phyloP scores from a whole-genome alignment of 2,888 invertebrate species.

The Chelonus formosanus region DNA sequence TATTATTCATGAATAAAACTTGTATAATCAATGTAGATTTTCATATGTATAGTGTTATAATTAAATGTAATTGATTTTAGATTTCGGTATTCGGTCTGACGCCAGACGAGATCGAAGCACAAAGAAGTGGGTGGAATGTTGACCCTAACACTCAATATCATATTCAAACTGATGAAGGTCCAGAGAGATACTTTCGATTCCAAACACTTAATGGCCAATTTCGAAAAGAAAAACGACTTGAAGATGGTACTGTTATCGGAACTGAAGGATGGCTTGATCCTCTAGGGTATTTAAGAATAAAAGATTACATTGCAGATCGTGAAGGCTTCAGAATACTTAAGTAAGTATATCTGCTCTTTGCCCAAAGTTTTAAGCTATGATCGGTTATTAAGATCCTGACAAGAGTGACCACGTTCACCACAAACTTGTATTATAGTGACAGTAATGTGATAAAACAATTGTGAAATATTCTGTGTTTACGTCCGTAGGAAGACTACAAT shows the following conservation, averaged over 20 bases:
- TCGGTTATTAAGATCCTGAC: constrained; percentile 19
- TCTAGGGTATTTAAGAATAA: constrained; percentile 79
- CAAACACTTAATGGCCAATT: constrained; percentile 90
- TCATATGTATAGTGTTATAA: not conserved
- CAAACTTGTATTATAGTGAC: not conserved
- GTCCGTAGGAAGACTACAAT: constrained; percentile 17
- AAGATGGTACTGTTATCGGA: constrained; percentile 88
- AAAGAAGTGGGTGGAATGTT: constrained; percentile 71
- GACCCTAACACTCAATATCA: constrained; percentile 80
- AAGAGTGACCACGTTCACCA: not conserved
- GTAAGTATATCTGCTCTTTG: constrained; percentile 40
- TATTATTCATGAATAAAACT: too few species aligned
- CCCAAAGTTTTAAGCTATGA: not conserved
- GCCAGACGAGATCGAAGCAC: constrained; percentile 58
- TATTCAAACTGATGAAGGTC: constrained; percentile 93
- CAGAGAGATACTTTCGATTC: constrained; percentile 87
- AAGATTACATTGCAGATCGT: constrained; percentile 88
- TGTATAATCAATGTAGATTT: too few species aligned
- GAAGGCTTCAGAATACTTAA: constrained; percentile 83
- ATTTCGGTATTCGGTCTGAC: constrained; percentile 58
- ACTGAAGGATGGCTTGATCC: constrained; percentile 90
- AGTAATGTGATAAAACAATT: constrained; percentile 6
- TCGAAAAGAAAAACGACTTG: constrained; percentile 85
- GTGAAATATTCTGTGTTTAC: constrained; percentile 9
- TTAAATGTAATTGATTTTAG: constrained; percentile 39